Base-by-base conservation (phyloP, 2,797 vertebrate species). In the Ficedula albicollis region DNA sequence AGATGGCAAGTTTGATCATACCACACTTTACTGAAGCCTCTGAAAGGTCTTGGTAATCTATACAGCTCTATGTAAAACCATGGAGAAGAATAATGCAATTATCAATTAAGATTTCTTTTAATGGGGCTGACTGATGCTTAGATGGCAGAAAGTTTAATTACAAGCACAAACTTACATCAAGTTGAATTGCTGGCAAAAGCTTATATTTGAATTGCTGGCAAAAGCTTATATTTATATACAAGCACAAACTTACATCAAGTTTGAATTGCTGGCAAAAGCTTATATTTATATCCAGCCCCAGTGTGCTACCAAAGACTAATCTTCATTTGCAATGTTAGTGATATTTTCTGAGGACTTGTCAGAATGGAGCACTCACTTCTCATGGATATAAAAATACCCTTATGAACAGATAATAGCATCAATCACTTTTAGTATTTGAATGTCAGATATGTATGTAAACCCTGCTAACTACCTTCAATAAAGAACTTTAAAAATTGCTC, bases 391-490 rank as follows among this genome's bases (percentile, higher is more conserved):
- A 96, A 97, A 95, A 88, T 85, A 97, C 66, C 73, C 85, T 89
- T 94, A 96, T 95, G 89, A 97, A 88, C 64, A 89, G 88, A 96
- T 96, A 96, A 96, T 94, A 90, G 89, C 84, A 97, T 97, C 96
- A 97, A 94, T 97, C 97, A 95, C 70, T 94, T 95, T 92, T 89
- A 93, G 90, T 75, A 95, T 97, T 91, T 96, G 90, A 87, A 97
- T 97, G 95, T 95, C 94, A 96, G 87, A 81, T 64, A 75, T 76
- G 36, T 78, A 79, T 74, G 94, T 94, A 96, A 96, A 68, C 60
- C 82, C 46, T 92, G 84, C 78, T 94, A 96, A 87, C 74, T 93
- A 82, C 90, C 55, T 90, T 85, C 74, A 90, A 90, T 91, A 92
- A 78, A 94, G 81, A 91, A 81, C 46, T 95, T 92, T 93, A 78